phyloP scores from a whole-genome alignment of 2,113 vertebrate genomes.

The Odontesthes bonariensis region DNA sequence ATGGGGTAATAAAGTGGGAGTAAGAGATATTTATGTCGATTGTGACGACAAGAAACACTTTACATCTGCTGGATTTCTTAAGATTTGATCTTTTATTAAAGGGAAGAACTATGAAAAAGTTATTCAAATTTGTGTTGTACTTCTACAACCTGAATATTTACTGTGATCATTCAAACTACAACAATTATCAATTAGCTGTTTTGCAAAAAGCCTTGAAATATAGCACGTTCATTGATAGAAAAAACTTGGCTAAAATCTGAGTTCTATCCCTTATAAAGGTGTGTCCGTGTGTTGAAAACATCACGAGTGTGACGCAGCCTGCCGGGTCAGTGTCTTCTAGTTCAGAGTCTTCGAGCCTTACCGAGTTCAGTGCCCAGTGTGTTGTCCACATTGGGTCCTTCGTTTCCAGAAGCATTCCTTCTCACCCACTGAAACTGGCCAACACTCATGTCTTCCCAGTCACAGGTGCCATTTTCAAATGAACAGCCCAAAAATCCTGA shows the following conservation, averaged over 20 bases:
- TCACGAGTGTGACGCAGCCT: neutral
- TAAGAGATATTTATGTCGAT: neutral
- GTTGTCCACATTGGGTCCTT: conserved; percentile 77
- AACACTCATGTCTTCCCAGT: conserved; percentile 76
- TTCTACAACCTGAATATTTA: neutral
- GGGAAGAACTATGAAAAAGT: too few species aligned
- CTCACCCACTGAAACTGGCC: conserved; percentile 78
- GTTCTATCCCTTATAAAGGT: neutral
- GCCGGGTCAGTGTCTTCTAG: neutral
- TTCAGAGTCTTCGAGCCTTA: conserved; percentile 32
- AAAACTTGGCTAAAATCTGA: too few species aligned
- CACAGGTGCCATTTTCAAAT: conserved; percentile 79
- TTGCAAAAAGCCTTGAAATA: neutral
- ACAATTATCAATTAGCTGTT: neutral
- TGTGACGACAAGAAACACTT: neutral
- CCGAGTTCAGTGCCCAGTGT: conserved; percentile 75
- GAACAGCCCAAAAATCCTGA: conserved; percentile 72
- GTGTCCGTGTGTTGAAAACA: neutral
- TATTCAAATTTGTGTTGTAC: too few species aligned
- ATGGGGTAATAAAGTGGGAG: neutral
- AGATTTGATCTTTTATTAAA: too few species aligned
- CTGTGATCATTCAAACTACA: neutral
- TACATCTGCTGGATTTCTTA: too few species aligned
- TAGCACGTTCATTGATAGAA: neutral
- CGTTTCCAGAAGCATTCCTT: conserved; percentile 59